These are phyloP conservation scores for human (Homo sapiens) DNA, from an alignment of 2,113 vertebrate genomes.

Conservation along the genomic window GRCh38 chr3:75219001-75219500, in stretches of 20 bases:
- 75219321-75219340: slow-evolving; percentile 1
- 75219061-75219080: background rate
- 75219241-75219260: background rate
- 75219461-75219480: background rate
- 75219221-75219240: background rate
- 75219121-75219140: background rate
- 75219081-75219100: background rate
- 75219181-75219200: slow-evolving; percentile 14
- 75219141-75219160: slow-evolving; percentile 28
- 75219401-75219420: background rate
- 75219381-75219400: background rate
- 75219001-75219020: background rate
- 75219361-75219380: background rate
- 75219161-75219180: background rate
- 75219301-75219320: background rate
- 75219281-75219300: slow-evolving; percentile 45
- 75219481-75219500: background rate
- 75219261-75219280: slow-evolving; percentile 47
- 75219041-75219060: background rate
- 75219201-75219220: slow-evolving; percentile 31
- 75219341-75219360: background rate
- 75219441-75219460: background rate
- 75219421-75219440: background rate
- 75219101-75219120: background rate
- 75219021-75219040: background rate